Base-by-base conservation (phyloP, 1,140 invertebrate species). In the Ceratitis capitata region DNA sequence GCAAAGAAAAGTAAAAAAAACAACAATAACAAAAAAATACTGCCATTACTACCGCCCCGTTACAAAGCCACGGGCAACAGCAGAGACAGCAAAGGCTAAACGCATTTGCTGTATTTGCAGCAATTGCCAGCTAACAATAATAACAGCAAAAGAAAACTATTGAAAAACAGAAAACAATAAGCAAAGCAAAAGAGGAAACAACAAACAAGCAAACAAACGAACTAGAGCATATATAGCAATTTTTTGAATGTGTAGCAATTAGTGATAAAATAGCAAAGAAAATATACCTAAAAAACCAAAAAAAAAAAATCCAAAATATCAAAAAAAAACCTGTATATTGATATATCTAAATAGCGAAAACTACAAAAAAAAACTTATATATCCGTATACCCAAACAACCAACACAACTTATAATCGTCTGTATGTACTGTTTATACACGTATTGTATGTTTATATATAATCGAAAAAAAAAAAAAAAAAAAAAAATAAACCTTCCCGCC, bases 211-310 rank as follows among this genome's bases (percentile, higher is more conserved):
- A 16, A 45, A 78, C 69, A 78, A 56, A 78, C 39, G 32, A 78
- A 45, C 42, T 78, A n/a, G 39, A 45, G n/a, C 69, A 47, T 78
- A 78, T 78, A 78, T 78, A 78, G 69, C 39, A 45, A 78, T 45
- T 78, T 78, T 78, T 78, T 78, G 69, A 78, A 78, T 78, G 69
- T 78, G 69, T 78, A 78, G 69, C 69, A 45, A 78, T 78, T 78
- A 78, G 69, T 45, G 69, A 45, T 78, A 35, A 45, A 42, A 45
- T 14, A 64, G 4, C 7, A 64, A 39, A 56, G n/a, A n/a, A n/a
- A n/a, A n/a, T n/a, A n/a, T n/a, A n/a, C n/a, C n/a, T 19, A 42
- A 78, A 45, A 78, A 78, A 69, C 35, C 51, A 56, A 35, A 45
- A 39, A 61, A 16, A 61, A 4, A 9, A 61, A 29, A 49, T n/a